Evolutionary conservation across 53 echinoderm and acorn worm genomes (phyloP).

Genomic region (Arbacia lixula): DNA sequence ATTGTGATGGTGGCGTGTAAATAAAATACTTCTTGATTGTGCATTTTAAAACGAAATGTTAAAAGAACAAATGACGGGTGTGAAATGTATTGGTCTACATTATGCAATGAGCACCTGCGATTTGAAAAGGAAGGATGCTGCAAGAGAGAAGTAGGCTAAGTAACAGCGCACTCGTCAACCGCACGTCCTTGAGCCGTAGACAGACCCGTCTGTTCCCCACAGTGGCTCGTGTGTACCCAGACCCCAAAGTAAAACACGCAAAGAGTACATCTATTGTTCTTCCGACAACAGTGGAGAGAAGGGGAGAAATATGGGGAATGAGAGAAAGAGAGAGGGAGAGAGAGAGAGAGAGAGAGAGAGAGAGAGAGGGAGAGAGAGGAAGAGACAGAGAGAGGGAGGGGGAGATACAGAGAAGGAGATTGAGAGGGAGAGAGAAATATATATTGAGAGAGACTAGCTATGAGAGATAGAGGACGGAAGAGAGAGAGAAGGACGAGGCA

Average conservation of each 20-base stretch:
- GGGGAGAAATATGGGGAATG: not conserved
- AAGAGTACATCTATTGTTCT: conserved; percentile 30
- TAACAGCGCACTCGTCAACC: not conserved
- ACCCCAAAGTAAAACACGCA: conserved; percentile 5
- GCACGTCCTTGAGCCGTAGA: conserved; percentile 32
- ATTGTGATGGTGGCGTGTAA: no score
- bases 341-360: not conserved
- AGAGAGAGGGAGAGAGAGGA: not conserved
- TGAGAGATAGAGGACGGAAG: not conserved
- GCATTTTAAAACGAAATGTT: no score
- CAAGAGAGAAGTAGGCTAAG: no score
- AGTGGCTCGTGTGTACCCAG: conserved; percentile 17
- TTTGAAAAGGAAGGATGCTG: no score
- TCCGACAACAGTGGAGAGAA: not conserved
- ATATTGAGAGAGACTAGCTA: not conserved
- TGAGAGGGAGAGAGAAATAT: not conserved
- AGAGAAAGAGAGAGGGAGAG: not conserved
- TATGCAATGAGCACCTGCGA: no score
- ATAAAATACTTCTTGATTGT: no score
- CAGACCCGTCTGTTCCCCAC: not conserved
- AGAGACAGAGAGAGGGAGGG: conserved; percentile 1
- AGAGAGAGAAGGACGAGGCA: not conserved
- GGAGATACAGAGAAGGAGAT: not conserved
- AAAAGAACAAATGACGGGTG: no score
- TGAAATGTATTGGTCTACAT: no score